phyloP scores from a whole-genome alignment of 2,797 vertebrate genomes.

The Emys orbicularis region DNA sequence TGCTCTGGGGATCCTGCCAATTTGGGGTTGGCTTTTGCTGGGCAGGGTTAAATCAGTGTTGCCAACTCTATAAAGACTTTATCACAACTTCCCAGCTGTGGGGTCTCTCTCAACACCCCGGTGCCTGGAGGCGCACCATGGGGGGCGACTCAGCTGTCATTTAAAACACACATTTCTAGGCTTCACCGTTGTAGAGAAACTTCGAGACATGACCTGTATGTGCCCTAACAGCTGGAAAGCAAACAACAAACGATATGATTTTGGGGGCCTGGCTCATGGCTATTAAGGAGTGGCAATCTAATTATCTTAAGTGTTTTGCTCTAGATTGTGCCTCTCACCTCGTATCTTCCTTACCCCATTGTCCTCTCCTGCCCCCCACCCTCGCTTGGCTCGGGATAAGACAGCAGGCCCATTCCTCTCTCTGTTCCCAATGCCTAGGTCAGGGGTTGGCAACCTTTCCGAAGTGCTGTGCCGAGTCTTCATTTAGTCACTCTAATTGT shows the following conservation, averaged over 20 bases:
- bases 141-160: neutral
- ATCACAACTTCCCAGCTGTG: neutral
- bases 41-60: too few species aligned
- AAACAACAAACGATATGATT: neutral
- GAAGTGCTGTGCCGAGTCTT: too few species aligned
- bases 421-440: accelerated
- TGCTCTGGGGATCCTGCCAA: neutral
- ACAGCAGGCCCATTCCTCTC: neutral
- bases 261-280: neutral
- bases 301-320: neutral
- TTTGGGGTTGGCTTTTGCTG: neutral
- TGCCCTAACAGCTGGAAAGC: too few species aligned
- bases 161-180: neutral
- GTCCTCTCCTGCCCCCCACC: too few species aligned
- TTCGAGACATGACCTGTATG: neutral
- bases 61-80: neutral
- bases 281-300: neutral
- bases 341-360: too few species aligned
- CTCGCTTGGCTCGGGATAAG: neutral
- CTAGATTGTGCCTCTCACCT: neutral
- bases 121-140: accelerated
- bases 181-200: neutral
- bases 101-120: neutral
- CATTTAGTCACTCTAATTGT: too few species aligned
- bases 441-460: too few species aligned